Percentiles rank a stretch among this genome's conserved stretches.
These are phyloP conservation scores for Prosopocoilus inquinatus DNA, from an alignment of 2,888 invertebrate genomes.

Conservation along the genomic window DNA sequence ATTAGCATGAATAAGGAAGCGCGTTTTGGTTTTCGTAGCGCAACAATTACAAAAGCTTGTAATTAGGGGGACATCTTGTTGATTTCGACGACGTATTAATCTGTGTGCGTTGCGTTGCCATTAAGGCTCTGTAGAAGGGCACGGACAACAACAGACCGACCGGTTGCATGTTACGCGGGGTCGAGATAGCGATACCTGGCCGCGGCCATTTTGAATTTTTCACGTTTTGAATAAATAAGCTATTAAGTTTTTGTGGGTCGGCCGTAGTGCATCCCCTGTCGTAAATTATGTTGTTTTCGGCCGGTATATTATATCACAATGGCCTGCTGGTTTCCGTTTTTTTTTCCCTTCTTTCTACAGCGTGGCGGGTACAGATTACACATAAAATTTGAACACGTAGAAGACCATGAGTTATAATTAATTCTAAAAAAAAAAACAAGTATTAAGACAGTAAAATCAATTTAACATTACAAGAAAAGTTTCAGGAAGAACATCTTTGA, in stretches of 20 bases:
- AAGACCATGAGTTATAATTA: too few relatives aligned
- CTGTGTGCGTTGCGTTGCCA: neutral
- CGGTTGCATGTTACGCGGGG: conserved; percentile 32
- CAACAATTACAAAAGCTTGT: too few relatives aligned
- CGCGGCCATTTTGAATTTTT: conserved; percentile 53
- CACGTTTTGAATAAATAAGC: conserved; percentile 55
- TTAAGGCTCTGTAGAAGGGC: neutral
- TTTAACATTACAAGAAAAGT: too few relatives aligned
- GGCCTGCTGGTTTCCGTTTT: conserved; percentile 14
- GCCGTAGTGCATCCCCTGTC: conserved; percentile 44
- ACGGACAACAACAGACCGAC: conserved; percentile 18
- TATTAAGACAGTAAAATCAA: too few relatives aligned
- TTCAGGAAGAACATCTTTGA: too few relatives aligned
- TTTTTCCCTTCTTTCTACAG: neutral
- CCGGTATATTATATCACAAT: conserved; percentile 33
- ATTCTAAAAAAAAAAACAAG: too few relatives aligned
- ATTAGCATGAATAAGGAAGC: neutral
- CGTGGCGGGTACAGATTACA: neutral
- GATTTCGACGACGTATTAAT: conserved; percentile 2
- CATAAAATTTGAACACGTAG: neutral
- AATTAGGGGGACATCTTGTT: neutral
- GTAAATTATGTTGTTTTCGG: conserved; percentile 53
- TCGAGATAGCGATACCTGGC: conserved; percentile 31
- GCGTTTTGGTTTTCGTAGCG: neutral
- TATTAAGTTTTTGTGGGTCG: conserved; percentile 53